Percentiles rank a stretch among this genome's conserved stretches.
Evolutionary conservation across 2,888 invertebrate genomes (phyloP).

Genomic region (Synergus japonicus): DNA sequence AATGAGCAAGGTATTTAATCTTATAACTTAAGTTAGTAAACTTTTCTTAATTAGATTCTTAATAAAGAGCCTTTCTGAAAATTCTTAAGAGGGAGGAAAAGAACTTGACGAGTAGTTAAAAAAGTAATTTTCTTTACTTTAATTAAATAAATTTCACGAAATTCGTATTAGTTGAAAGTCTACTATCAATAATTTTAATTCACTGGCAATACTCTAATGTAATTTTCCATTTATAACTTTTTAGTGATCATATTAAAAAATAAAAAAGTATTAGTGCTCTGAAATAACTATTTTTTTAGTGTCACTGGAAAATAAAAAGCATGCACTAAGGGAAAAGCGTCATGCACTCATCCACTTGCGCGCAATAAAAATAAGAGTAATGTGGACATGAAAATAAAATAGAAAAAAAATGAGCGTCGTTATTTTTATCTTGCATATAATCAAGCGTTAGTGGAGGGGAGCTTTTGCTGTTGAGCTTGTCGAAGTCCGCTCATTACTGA

Average conservation of each 20-base stretch:
- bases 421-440: conserved; percentile 37
- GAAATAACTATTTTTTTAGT: conserved; percentile 12
- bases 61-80: conserved; percentile 30
- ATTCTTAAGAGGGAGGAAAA: conserved; percentile 25
- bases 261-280: not conserved
- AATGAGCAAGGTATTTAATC: conserved; percentile 33
- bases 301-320: conserved; percentile 29
- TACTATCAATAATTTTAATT: conserved; percentile 17
- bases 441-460: conserved; percentile 20
- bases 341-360: conserved; percentile 8
- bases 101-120: conserved; percentile 35
- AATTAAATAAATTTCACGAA: conserved; percentile 26
- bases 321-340: not conserved
- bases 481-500: conserved; percentile 21
- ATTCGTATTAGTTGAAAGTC: conserved; percentile 15
- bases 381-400: conserved; percentile 28
- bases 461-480: conserved; percentile 32
- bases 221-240: conserved; percentile 25
- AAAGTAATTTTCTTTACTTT: conserved; percentile 38
- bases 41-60: conserved; percentile 36
- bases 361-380: conserved; percentile 32
- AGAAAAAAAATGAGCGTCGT: conserved; percentile 30
- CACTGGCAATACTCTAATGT: not conserved
- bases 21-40: conserved; percentile 28
- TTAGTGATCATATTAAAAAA: conserved; percentile 5